Base-by-base conservation (phyloP, 2,113 vertebrate genomes). In the Cichladusa arquata region DNA sequence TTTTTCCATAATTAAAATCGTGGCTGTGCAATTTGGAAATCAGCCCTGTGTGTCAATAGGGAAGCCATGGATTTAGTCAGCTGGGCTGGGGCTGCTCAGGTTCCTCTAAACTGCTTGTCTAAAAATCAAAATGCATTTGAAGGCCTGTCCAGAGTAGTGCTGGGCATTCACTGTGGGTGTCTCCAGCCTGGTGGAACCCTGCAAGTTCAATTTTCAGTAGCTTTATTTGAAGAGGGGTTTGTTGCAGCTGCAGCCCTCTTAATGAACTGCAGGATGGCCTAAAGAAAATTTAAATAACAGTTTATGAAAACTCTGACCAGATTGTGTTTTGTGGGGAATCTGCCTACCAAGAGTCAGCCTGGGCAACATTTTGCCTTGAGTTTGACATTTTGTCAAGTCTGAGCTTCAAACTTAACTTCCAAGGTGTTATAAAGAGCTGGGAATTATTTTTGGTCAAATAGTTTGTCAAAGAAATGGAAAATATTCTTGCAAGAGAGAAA, bases 61-160 rank as follows among this genome's bases (percentile, higher is more conserved):
- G 93, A 95, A 92, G 90, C 5, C 2, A 86, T 86, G 84, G 91
- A 88, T 97, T 97, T 96, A 74, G 78, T 88, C 96, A 96, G 81
- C 92, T 95, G 87, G 18, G 72, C 89, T 94, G 86, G 14, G 74
- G 80, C 92, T 85, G 57, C 92, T 91, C 5, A 31, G 70, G 84
- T 88, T 96, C 86, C 87, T 93, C 66, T 8, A 57, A 94, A 66
- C 70, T 17, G 26, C 87, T 65, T 54, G 58, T 90, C 69, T 93
- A 61, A 65, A 90, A 96, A 73, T 50, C 80, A 91, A 88, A 95
- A 71, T 82, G 47, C 12, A 12, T 40, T 61, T 82, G 79, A 76
- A 78, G 88, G 20, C 34, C 38, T 64, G 4, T 53, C 86, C 74
- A 65, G 56, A 31, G 9, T 11, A 42, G 64, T 83, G 87, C 74